Base-by-base conservation (phyloP, 2,113 vertebrate genomes). In the Sminthopsis crassicaudata region DNA sequence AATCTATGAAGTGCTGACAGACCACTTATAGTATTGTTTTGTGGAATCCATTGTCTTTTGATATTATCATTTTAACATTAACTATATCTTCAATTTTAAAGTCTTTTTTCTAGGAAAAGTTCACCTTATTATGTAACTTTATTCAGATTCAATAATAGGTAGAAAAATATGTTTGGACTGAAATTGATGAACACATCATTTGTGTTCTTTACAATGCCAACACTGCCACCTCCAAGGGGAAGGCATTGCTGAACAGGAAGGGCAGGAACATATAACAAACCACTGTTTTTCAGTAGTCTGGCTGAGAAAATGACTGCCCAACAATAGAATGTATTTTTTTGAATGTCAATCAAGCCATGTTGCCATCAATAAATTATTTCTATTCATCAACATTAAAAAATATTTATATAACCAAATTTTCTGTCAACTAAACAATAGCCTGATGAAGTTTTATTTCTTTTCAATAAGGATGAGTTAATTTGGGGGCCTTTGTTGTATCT, bases 401-500 rank as follows among this genome's bases (percentile, higher is more conserved):
- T 97, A 97, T 96, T 96, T 97, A 96, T 97, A 92, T 96, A 84
- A 97, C 94, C 96, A 96, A 97, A 96, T 55, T 92, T 95, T 96
- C 96, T 48, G 11, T 96, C 95, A 91, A 93, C 93, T 91, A 94
- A 92, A 96, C 92, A 93, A 96, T 92, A 93, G 76, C 53, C 94
- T 96, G 95, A 96, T 88, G 2, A 97, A 96, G 95, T 97, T 97
- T 97, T 94, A 91, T 93, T 97, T 97, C 91, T 96, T 97, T 97
- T 97, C 96, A 96, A 93, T 98, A 97, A 98, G 76, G 89, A 0
- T 0, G 94, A 97, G 95, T 97, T 95, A 96, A 57, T 97, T 98
- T 97, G 96, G 94, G 52, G 90, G 96, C 52, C 95, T 51, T 94
- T 96, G 96, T 96, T 97, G 93, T 97, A 93, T 97, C 97, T 96